Evolutionary conservation across 1,140 invertebrate species (phyloP), one percentile per base, ranked within the genome.

Genomic region (Capitella teleta): DNA sequence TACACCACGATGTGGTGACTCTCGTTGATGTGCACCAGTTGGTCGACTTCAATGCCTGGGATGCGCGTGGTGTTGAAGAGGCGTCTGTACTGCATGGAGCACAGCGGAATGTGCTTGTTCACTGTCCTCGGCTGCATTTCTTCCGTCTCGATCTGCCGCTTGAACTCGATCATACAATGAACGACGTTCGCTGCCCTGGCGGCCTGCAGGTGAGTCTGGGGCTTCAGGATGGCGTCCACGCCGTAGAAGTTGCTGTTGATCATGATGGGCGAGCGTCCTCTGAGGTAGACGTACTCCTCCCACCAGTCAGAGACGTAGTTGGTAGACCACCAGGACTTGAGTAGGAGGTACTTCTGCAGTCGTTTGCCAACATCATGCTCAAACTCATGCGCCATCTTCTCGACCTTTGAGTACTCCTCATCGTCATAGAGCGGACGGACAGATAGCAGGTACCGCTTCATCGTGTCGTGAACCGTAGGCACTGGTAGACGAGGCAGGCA

Each of bases 231-330:
- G n/a, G 87, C 85, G 72, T 95, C 92, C 71, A 93, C 86, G 28
- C 87, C 93, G 71, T 98, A 99, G 72, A 96, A 98, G 74, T 99
- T 99, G 40, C 91, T 96, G 72, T 98, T 98, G 19, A 96, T 83
- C 83, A 98, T 95, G 10, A 99, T 79, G 0, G 95, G 88, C 8
- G 86, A 85, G 43, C 95, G 78, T 37, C 92, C 91, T 41, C 90
- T 75, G 1, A 98, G 76, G 67, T 98, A 98, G 23, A 98, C 92
- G 68, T 94, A 99, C 68, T 98, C 92, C 73, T 99, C 95, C 95
- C 95, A 98, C 95, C 95, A 99, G 81, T 98, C 95, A 3, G 90
- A 92, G 60, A 79, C 78, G 65, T 79, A 80, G 60, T 80, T 80
- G 18, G 68, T 70, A 84, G 76, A 55, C 67, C 69, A 79, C 62